These are phyloP conservation scores for Danaus plexippus DNA, from an alignment of 1,140 invertebrate species.

Conservation along the genomic window DNA sequence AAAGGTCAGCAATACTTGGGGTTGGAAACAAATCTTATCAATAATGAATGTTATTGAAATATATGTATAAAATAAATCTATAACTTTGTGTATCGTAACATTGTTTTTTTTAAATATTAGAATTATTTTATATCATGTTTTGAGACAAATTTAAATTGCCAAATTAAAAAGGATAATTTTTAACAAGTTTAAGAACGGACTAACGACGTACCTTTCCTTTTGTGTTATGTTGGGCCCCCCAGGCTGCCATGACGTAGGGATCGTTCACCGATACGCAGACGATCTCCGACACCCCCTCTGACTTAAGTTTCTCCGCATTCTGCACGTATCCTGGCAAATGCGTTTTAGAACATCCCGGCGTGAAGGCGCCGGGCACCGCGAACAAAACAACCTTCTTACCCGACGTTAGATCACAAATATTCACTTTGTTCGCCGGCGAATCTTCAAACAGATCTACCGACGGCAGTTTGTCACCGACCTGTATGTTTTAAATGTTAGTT, in stretches of 20 bases:
- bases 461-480: conserved; percentile 88
- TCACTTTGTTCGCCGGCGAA: conserved; percentile 88
- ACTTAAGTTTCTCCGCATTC: conserved; percentile 82
- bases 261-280: conserved; percentile 93
- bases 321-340: conserved; percentile 92
- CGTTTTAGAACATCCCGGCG: conserved; percentile 95
- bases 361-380: conserved; percentile 95
- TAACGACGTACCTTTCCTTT: conserved; percentile 79
- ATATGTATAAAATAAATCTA: background rate
- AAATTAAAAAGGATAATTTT: too few species aligned
- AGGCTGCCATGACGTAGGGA: conserved; percentile 95
- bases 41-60: background rate
- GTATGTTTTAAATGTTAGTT: conserved; percentile 30
- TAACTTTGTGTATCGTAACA: too few species aligned
- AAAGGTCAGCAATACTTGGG: conserved; percentile 19
- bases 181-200: too few species aligned
- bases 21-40: conserved; percentile 2
- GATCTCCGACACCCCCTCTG: conserved; percentile 86
- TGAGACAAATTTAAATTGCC: too few species aligned
- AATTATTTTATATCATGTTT: background rate
- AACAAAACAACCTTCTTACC: conserved; percentile 91
- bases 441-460: conserved; percentile 86
- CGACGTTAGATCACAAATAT: conserved; percentile 79
- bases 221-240: conserved; percentile 85
- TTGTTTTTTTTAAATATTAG: background rate